phyloP scores from a whole-genome alignment of 1,140 invertebrate species.

The Drosophila athabasca region DNA sequence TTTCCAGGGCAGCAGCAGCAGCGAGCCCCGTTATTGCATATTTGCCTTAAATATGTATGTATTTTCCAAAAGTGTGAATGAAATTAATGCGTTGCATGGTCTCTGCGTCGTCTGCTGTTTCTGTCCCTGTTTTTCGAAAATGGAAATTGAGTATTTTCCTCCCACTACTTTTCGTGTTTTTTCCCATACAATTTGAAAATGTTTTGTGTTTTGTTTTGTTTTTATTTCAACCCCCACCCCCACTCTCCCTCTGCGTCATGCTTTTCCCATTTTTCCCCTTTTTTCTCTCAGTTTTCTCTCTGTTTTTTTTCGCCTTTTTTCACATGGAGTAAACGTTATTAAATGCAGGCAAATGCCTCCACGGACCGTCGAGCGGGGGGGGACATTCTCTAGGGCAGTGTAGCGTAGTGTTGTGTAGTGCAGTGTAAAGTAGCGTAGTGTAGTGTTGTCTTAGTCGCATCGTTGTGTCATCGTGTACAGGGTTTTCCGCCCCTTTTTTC shows the following conservation, averaged over 20 bases:
- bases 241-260: slow-evolving; percentile 15
- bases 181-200: slow-evolving; percentile 70
- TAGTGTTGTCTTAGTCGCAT: slow-evolving; percentile 49
- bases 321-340: slow-evolving; percentile 77
- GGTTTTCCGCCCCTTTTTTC: background rate
- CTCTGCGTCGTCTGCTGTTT: slow-evolving; percentile 10
- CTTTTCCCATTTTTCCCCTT: slow-evolving; percentile 20
- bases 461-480: slow-evolving; percentile 29
- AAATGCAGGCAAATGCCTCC: slow-evolving; percentile 74
- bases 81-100: slow-evolving; percentile 77
- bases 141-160: slow-evolving; percentile 49
- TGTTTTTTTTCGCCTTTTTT: slow-evolving; percentile 41
- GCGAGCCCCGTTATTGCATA: slow-evolving; percentile 70
- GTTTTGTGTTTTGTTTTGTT: slow-evolving; percentile 56
- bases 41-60: slow-evolving; percentile 80
- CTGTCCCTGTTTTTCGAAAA: slow-evolving; percentile 15
- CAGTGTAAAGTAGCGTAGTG: slow-evolving; percentile 6
- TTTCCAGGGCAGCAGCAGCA: slow-evolving; percentile 64
- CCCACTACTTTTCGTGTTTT: slow-evolving; percentile 15
- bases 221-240: background rate
- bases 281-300: slow-evolving; percentile 29
- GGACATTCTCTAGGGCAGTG: slow-evolving; percentile 32
- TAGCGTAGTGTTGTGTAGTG: no score
- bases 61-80: slow-evolving; percentile 79
- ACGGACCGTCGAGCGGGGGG: background rate